Evolutionary conservation across 2,888 invertebrate species (phyloP).

Genomic region (Hypomecis punctinalis): DNA sequence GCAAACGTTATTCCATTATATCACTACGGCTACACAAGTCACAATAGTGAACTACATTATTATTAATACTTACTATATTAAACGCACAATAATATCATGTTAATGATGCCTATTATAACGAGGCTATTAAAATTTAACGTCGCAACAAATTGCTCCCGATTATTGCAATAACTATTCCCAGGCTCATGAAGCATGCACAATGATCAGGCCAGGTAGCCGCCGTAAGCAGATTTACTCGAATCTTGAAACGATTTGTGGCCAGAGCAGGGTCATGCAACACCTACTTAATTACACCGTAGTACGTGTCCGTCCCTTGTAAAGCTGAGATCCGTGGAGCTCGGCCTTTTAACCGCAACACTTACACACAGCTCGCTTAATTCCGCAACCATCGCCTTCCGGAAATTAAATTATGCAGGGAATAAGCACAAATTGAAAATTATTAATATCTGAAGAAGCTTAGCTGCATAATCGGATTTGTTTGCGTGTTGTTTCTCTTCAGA

Average conservation of each 20-base stretch:
- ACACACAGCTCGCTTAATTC: conserved; percentile 33
- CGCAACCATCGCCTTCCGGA: conserved; percentile 23
- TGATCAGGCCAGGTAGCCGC: conserved; percentile 32
- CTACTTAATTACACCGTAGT: conserved; percentile 43
- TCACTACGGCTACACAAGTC: too few species aligned
- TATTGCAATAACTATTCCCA: conserved; percentile 14
- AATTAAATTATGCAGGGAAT: conserved; percentile 29
- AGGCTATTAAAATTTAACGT: too few species aligned
- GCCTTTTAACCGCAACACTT: conserved; percentile 41
- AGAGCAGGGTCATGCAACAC: conserved; percentile 41
- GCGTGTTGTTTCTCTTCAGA: conserved; percentile 6
- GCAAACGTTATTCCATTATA: too few species aligned
- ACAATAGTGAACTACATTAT: too few species aligned
- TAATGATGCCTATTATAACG: too few species aligned
- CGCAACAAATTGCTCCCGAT: not conserved
- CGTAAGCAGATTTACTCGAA: conserved; percentile 37
- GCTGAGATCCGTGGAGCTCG: conserved; percentile 30
- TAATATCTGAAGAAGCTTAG: conserved; percentile 21
- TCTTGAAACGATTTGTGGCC: conserved; percentile 44
- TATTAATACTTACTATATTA: too few species aligned
- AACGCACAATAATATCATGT: too few species aligned
- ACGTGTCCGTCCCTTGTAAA: conserved; percentile 42
- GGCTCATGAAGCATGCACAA: conserved; percentile 19
- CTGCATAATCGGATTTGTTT: conserved; percentile 19
- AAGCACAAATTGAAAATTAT: conserved; percentile 24